Base-by-base conservation (phyloP, 2,797 vertebrate genomes). In the Phrynocephalus vlangalii region DNA sequence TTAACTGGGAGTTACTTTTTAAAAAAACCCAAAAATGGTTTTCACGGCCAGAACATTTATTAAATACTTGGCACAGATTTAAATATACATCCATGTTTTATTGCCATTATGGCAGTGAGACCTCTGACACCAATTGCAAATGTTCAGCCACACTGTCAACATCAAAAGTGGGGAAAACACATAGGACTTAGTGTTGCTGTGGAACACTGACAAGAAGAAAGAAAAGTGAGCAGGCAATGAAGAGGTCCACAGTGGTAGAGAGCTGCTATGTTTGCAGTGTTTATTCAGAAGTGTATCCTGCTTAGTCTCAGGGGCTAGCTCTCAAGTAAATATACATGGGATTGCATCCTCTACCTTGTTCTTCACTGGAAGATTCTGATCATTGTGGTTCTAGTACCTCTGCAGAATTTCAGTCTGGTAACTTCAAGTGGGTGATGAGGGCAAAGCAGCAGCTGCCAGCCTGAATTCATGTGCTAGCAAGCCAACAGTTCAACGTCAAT, bases 1-100 rank as follows among this genome's bases (percentile, higher is more conserved):
- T 90, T 84, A 79, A 85, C 83, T 68, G 86, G 86, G 44, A 86
- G 71, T 30, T 67, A 60, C n/a, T 90, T 88, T 73, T 56, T 75
- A 89, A 88, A 82, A 44, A 5, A 44, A 44, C 10, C 33, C 33
- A 78, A 26, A 81, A 91, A 24, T 38, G 66, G 0, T 84, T 91
- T 2, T 78, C 28, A 71, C 9, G 8, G 63, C 9, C 72, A 71
- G 44, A 38, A 88, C 88, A 75, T 87, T 84, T 87, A 85, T 73
- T 48, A 78, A 82, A 38, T 5, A 89, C 83, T 72, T 73, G 9
- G 88, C 28, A 44, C n/a, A 67, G 85, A 33, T 52, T 48, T 76
- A 52, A 20, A 1, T 79, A 26, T 84, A 86, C 81, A 87, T 81
- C 71, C 79, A 66, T 28, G 71, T 85, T 3, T 90, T 7, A 87